A percentile compares a stretch with the other conserved stretches of the same genome.
These are phyloP conservation scores for Amiota communis DNA, from an alignment of 2,888 invertebrate genomes.

Conservation along the genomic window DNA sequence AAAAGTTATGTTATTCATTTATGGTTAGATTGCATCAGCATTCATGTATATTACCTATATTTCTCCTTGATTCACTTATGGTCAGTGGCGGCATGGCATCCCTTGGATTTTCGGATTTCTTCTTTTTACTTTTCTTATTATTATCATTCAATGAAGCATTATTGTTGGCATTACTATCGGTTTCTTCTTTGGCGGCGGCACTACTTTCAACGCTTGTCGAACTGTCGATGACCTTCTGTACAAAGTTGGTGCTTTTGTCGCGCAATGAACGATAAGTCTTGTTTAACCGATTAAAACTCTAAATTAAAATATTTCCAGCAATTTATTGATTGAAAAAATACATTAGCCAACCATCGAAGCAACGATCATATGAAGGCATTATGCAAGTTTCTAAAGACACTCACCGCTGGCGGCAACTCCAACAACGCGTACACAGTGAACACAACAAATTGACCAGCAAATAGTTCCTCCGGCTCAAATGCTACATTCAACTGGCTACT, in stretches of 20 bases:
- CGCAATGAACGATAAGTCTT: conserved; percentile 71
- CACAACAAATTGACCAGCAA: conserved; percentile 73
- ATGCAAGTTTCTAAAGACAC: conserved; percentile 30
- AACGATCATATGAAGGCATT: background rate
- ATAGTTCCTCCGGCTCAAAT: conserved; percentile 69
- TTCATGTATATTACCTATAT: conserved; percentile 62
- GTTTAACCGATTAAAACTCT: conserved; percentile 71
- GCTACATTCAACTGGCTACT: conserved; percentile 45
- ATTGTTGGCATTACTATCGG: conserved; percentile 22
- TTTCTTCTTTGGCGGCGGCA: conserved; percentile 35
- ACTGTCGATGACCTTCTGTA: conserved; percentile 66
- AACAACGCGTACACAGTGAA: conserved; percentile 73
- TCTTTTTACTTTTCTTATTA: conserved; percentile 43
- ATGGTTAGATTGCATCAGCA: background rate
- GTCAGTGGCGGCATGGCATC: conserved; percentile 67
- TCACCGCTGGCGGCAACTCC: conserved; percentile 71
- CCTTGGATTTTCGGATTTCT: conserved; percentile 52
- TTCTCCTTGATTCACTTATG: conserved; percentile 70
- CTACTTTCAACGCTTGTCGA: conserved; percentile 36
- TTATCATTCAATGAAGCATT: conserved; percentile 17
- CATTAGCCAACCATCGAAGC: background rate
- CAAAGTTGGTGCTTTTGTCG: conserved; percentile 68
- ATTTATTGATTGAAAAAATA: conserved; percentile 6
- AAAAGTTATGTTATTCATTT: background rate
- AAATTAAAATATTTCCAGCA: conserved; percentile 32